phyloP scores from a whole-genome alignment of 2,113 vertebrate species.

The Apus apus region DNA sequence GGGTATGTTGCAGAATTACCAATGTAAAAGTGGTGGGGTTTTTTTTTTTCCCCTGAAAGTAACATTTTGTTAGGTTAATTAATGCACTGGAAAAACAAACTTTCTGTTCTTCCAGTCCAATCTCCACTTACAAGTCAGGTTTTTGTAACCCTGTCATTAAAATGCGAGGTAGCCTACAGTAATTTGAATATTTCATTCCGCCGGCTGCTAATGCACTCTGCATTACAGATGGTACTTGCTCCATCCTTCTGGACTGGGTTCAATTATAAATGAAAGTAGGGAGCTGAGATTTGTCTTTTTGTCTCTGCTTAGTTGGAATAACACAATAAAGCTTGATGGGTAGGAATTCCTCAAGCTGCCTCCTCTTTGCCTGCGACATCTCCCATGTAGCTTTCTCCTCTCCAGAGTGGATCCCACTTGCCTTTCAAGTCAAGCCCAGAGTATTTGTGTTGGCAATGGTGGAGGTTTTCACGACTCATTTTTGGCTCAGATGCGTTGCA shows the following conservation, averaged over 20 bases:
- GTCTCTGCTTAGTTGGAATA: slow-evolving; percentile 84
- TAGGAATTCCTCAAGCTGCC: slow-evolving; percentile 75
- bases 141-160: slow-evolving; percentile 76
- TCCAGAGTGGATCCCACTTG: rapidly evolving
- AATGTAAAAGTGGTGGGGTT: background rate
- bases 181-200: slow-evolving; percentile 84
- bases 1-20: slow-evolving; percentile 27
- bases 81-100: slow-evolving; percentile 52
- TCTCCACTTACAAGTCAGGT: slow-evolving; percentile 60
- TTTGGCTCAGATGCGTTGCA: background rate
- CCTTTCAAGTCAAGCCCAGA: background rate
- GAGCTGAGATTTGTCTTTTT: slow-evolving; percentile 86
- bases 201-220: slow-evolving; percentile 79
- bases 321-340: slow-evolving; percentile 79
- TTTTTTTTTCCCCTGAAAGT: slow-evolving; percentile 8
- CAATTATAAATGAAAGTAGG: slow-evolving; percentile 84
- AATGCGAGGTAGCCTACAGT: slow-evolving; percentile 80
- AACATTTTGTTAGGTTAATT: slow-evolving; percentile 66
- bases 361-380: slow-evolving; percentile 2
- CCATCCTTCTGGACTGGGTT: slow-evolving; percentile 82
- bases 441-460: background rate
- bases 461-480: background rate
- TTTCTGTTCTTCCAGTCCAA: slow-evolving; percentile 63
- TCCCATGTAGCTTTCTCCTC: slow-evolving; percentile 5
- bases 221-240: slow-evolving; percentile 79